Percentiles rank a stretch among this genome's conserved stretches.
Conservation (phyloP, 2,888 invertebrate genomes). For the Protonemura montana region DNA sequence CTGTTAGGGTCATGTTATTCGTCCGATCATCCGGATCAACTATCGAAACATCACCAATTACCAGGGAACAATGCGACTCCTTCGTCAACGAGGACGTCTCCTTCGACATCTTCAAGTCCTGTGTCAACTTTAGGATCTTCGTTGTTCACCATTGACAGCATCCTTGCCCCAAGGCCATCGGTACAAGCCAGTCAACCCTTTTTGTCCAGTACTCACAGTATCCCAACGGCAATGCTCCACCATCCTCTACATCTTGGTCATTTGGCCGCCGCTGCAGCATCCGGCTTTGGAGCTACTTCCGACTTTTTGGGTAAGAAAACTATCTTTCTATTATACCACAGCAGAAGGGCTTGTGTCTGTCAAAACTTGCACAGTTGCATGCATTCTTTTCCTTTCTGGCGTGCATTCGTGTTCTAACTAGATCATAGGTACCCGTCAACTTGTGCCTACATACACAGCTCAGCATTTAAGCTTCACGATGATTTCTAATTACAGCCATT, state of each 20-base stretch:
- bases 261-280: slow-evolving; percentile 68
- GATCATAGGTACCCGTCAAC: no score
- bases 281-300: slow-evolving; percentile 67
- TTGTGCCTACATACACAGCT: no score
- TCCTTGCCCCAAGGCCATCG: slow-evolving; percentile 76
- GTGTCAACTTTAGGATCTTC: slow-evolving; percentile 62
- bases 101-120: slow-evolving; percentile 59
- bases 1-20: slow-evolving; percentile 43
- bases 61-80: slow-evolving; percentile 26
- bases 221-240: slow-evolving; percentile 62
- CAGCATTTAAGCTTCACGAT: no score
- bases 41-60: slow-evolving; percentile 41
- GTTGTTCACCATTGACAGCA: slow-evolving; percentile 87
- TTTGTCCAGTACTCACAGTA: slow-evolving; percentile 41
- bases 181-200: slow-evolving; percentile 58
- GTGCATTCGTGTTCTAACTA: no score
- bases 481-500: no score
- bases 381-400: no score
- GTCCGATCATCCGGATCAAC: slow-evolving; percentile 40
- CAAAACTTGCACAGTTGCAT: no score
- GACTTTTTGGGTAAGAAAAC: slow-evolving; percentile 78
- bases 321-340: not conserved
- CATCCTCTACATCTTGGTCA: slow-evolving; percentile 68
- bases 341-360: no score
- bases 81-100: slow-evolving; percentile 28